A percentile compares a stretch with the other conserved stretches of the same genome.
phyloP scores from a whole-genome alignment of 35 echinoderm and acorn worm species.

The Heliocidaris tuberculata region DNA sequence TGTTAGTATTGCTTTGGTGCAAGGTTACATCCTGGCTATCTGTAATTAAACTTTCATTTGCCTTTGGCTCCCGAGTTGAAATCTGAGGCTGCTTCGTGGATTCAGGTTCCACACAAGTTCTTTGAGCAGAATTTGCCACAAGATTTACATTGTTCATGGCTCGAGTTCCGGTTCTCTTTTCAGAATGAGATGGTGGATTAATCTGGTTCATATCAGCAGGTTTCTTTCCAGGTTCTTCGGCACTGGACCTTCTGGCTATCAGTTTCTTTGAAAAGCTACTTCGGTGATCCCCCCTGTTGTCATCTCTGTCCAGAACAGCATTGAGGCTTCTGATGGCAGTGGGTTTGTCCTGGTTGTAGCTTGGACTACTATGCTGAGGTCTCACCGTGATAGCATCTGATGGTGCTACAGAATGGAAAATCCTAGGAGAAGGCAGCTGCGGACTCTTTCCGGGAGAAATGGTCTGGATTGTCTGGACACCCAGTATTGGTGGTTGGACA shows the following conservation, averaged over 20 bases:
- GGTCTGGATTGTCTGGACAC: constrained; percentile 11
- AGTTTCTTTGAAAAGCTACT: constrained; percentile 33
- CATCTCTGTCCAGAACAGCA: not conserved
- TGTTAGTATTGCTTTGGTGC: not conserved
- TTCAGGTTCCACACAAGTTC: not conserved
- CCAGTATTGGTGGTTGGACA: not conserved
- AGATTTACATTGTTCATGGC: not conserved
- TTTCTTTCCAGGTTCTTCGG: not conserved
- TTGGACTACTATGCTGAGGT: constrained; percentile 50
- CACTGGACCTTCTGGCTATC: constrained; percentile 39
- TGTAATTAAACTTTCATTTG: not conserved
- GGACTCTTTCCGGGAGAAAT: constrained; percentile 55
- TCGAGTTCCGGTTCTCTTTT: not conserved
- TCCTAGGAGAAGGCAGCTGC: constrained; percentile 51
- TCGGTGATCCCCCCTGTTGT: not conserved
- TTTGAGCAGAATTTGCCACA: not conserved
- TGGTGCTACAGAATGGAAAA: constrained; percentile 56
- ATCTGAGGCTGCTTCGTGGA: not conserved
- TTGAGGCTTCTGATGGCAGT: constrained; percentile 24
- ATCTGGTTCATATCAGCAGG: not conserved
- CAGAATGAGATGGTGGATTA: constrained; percentile 5
- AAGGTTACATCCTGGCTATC: not conserved
- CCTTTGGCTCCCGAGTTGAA: not conserved
- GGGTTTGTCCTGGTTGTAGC: not conserved
- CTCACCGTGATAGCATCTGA: constrained; percentile 53